Evolutionary conservation across 1,140 invertebrate genomes (phyloP).

Genomic region (Musca domestica): DNA sequence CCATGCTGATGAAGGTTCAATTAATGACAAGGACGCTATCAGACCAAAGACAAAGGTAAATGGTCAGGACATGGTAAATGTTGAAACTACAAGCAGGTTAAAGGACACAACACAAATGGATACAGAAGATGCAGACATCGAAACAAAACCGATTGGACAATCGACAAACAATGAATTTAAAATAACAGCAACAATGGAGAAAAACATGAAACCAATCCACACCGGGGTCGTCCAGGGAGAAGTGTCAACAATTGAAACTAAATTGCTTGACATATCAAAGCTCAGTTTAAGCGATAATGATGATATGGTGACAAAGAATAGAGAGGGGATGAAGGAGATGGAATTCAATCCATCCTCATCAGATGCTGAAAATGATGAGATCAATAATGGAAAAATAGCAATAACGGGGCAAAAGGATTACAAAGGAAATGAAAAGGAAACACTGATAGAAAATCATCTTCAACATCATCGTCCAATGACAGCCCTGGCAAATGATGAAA

Average conservation of each 20-base stretch:
- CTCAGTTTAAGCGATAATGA: not conserved
- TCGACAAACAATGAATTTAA: not conserved
- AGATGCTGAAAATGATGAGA: not conserved
- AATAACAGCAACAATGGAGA: too few relatives aligned
- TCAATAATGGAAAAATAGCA: not conserved
- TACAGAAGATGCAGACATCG: slow-evolving; percentile 12
- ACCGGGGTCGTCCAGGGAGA: not conserved
- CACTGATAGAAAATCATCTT: not conserved
- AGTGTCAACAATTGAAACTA: slow-evolving; percentile 18
- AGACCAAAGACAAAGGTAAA: slow-evolving; percentile 9
- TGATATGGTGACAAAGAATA: not conserved
- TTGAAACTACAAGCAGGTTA: not conserved
- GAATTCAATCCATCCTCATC: not conserved
- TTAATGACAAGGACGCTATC: not conserved
- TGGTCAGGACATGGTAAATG: not conserved
- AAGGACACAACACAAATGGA: not conserved
- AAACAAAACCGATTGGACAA: not conserved
- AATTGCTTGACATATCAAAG: slow-evolving; percentile 13
- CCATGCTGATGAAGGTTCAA: slow-evolving; percentile 6
- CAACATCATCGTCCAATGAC: too few relatives aligned
- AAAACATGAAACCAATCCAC: not conserved
- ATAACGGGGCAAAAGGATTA: not conserved
- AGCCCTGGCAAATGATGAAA: too few relatives aligned
- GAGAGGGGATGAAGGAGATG: not conserved
- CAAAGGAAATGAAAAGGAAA: slow-evolving; percentile 9